These are phyloP conservation scores for Phengaris arion DNA, from an alignment of 2,888 invertebrate genomes.

Conservation along the genomic window DNA sequence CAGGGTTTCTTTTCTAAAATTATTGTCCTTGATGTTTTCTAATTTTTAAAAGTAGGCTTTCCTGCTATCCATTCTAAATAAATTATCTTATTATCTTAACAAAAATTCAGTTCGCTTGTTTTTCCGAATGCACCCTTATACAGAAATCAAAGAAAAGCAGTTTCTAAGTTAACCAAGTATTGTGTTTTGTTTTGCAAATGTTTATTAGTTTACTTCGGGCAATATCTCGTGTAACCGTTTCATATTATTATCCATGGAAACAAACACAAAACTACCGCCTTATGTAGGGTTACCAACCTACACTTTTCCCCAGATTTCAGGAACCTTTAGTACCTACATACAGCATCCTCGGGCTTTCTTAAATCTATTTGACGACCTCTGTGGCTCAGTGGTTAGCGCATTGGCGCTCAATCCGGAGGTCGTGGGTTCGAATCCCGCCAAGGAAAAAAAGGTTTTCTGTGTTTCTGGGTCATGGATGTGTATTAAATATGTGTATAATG, in stretches of 20 bases:
- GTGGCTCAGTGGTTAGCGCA: too few relatives aligned
- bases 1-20: not conserved
- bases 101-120: not conserved
- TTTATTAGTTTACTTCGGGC: slow-evolving; percentile 23
- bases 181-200: slow-evolving; percentile 17
- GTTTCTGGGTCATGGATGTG: too few relatives aligned
- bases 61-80: not conserved
- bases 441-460: too few relatives aligned
- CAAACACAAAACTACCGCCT: slow-evolving; percentile 21
- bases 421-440: too few relatives aligned
- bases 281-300: not conserved
- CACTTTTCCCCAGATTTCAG: not conserved
- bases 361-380: too few relatives aligned
- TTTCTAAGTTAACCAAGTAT: not conserved
- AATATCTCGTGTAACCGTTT: slow-evolving; percentile 22
- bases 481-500: too few relatives aligned
- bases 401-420: too few relatives aligned
- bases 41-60: not conserved
- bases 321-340: not conserved
- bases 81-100: not conserved
- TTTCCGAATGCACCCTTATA: not conserved
- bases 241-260: slow-evolving; percentile 21
- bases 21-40: not conserved
- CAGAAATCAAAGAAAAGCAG: slow-evolving; percentile 16
- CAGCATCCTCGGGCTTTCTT: too few relatives aligned